A percentile compares a stretch with the other conserved stretches of the same genome.
Conservation (phyloP, 2,113 vertebrate species). For the Xiphophorus couchianus region DNA sequence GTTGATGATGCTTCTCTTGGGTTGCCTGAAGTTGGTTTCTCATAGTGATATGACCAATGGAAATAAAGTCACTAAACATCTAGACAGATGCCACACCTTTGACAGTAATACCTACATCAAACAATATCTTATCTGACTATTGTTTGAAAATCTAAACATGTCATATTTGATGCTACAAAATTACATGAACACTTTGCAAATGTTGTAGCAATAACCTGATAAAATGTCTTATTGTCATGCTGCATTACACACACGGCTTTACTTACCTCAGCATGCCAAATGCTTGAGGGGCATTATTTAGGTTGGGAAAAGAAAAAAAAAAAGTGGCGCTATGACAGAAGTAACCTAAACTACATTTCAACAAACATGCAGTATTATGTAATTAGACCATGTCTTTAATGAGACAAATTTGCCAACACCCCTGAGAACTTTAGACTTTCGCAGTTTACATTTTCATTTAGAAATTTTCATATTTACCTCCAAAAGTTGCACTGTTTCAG, state of each 20-base stretch:
- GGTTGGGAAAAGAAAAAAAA: background rate
- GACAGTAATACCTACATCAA: no score
- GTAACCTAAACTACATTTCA: background rate
- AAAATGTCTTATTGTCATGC: no score
- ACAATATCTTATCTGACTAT: no score
- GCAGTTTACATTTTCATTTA: background rate
- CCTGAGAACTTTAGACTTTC: background rate
- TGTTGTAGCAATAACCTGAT: no score
- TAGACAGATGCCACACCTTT: no score
- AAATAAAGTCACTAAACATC: no score
- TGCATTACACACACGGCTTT: background rate
- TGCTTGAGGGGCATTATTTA: background rate
- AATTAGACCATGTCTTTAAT: background rate
- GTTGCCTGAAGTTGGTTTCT: no score
- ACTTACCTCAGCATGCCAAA: background rate
- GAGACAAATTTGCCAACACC: background rate
- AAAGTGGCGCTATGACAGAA: background rate
- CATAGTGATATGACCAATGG: no score
- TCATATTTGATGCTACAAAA: no score
- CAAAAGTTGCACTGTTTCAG: slow-evolving; percentile 18
- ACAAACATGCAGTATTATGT: background rate
- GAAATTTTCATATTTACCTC: background rate
- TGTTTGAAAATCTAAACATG: no score
- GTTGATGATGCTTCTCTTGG: no score
- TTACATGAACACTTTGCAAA: no score